Evolutionary conservation across 2,888 invertebrate genomes (phyloP).

Genomic region (Pollenia labialis): DNA sequence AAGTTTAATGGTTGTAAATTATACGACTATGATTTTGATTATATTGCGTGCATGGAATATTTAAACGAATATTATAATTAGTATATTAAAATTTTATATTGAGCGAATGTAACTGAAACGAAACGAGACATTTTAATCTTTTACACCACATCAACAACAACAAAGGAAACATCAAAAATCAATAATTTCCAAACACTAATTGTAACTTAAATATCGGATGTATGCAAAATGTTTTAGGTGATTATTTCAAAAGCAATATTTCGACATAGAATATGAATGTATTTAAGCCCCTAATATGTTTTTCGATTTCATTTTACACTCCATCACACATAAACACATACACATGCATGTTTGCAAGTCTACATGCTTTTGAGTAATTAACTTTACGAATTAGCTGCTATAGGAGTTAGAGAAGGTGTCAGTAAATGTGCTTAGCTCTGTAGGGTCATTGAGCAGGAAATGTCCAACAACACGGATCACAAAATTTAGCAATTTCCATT

Average conservation of each 20-base stretch:
- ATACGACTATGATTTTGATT: slow-evolving; percentile 35
- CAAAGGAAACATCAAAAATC: slow-evolving; percentile 21
- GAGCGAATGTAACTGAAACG: slow-evolving; percentile 7
- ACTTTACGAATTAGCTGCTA: background rate
- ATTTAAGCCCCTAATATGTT: too few relatives aligned
- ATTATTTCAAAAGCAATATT: background rate
- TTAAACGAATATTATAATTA: slow-evolving; percentile 50
- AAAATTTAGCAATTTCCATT: slow-evolving; percentile 66
- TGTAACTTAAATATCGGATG: background rate
- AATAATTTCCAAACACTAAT: slow-evolving; percentile 14
- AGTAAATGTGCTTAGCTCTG: slow-evolving; percentile 66
- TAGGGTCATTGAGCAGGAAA: slow-evolving; percentile 75
- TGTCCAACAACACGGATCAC: slow-evolving; percentile 75
- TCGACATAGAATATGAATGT: too few relatives aligned
- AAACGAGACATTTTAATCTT: background rate
- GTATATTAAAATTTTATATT: slow-evolving; percentile 54
- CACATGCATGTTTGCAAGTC: background rate
- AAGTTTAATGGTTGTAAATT: slow-evolving; percentile 61
- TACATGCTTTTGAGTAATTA: slow-evolving; percentile 34
- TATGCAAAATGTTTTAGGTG: background rate
- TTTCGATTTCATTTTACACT: too few relatives aligned
- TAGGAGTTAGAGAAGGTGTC: slow-evolving; percentile 17
- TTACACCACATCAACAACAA: slow-evolving; percentile 1
- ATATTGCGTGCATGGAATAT: slow-evolving; percentile 48
- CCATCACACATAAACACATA: background rate